These are phyloP conservation scores for Tetheella fluctuosa DNA, from an alignment of 2,888 invertebrate species.

Conservation along the genomic window DNA sequence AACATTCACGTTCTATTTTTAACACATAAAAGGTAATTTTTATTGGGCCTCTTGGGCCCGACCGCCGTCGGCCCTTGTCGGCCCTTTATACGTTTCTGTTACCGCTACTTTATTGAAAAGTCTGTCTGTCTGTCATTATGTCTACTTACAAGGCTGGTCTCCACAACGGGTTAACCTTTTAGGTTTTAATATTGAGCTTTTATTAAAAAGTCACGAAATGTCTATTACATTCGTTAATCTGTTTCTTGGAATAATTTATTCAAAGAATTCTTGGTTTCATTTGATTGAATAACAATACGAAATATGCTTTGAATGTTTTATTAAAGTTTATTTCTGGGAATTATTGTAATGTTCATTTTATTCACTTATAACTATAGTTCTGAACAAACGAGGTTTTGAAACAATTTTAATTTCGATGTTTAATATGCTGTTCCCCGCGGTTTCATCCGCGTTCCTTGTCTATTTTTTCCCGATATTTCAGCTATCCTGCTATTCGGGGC, in stretches of 20 bases:
- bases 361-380: too few species aligned
- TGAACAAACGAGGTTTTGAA: too few species aligned
- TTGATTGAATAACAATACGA: not conserved
- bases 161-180: not conserved
- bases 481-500: too few species aligned
- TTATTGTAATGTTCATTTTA: too few species aligned
- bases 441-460: too few species aligned
- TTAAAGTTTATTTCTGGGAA: too few species aligned
- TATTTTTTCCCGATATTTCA: too few species aligned
- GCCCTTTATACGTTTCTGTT: not conserved
- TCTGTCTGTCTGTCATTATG: constrained; percentile 3
- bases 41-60: not conserved
- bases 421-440: too few species aligned
- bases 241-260: not conserved
- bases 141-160: not conserved
- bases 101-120: constrained; percentile 7
- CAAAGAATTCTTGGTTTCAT: not conserved
- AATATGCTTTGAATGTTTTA: not conserved
- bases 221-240: not conserved
- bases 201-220: not conserved
- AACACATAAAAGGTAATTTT: not conserved
- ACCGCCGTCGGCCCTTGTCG: not conserved
- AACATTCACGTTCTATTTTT: too few species aligned
- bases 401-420: too few species aligned
- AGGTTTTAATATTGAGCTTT: not conserved